Conservation (phyloP, 1,140 invertebrate species). For the Drosophila biarmipes region DNA sequence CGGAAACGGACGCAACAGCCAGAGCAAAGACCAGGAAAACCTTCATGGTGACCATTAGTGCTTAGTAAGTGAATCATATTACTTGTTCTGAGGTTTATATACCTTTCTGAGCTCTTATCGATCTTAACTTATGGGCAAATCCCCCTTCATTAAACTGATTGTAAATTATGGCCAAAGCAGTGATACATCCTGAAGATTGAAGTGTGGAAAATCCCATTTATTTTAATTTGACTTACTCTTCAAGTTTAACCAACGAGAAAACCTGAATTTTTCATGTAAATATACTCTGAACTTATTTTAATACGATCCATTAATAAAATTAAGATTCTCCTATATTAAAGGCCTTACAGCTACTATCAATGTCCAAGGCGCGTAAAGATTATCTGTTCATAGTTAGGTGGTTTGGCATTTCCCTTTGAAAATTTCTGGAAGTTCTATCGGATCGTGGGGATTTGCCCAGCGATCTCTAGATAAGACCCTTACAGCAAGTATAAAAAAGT, state of each 20-base stretch:
- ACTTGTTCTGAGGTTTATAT: neutral
- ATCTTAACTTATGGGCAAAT: neutral
- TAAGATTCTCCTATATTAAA: too few relatives aligned
- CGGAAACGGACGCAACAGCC: conserved; percentile 65
- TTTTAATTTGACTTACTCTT: too few relatives aligned
- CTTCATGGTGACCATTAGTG: conserved; percentile 57
- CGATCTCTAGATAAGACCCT: conserved; percentile 1
- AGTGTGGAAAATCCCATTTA: neutral
- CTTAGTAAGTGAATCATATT: neutral
- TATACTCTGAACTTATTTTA: too few relatives aligned
- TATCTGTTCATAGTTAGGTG: neutral
- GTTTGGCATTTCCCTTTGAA: neutral
- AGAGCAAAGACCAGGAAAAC: conserved; percentile 59
- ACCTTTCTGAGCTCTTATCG: conserved; percentile 81
- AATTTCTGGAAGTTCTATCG: conserved; percentile 3
- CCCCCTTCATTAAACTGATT: neutral
- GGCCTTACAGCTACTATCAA: too few relatives aligned
- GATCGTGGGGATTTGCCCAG: neutral
- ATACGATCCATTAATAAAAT: too few relatives aligned
- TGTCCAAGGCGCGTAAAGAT: neutral
- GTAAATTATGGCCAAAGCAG: neutral
- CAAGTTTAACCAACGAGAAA: too few relatives aligned
- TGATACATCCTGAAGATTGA: neutral
- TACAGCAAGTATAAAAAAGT: conserved; percentile 18
- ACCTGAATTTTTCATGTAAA: too few relatives aligned